These are phyloP conservation scores for Rousettus madagascariensis DNA, from an alignment of 2,797 vertebrate species.

Conservation along the genomic window DNA sequence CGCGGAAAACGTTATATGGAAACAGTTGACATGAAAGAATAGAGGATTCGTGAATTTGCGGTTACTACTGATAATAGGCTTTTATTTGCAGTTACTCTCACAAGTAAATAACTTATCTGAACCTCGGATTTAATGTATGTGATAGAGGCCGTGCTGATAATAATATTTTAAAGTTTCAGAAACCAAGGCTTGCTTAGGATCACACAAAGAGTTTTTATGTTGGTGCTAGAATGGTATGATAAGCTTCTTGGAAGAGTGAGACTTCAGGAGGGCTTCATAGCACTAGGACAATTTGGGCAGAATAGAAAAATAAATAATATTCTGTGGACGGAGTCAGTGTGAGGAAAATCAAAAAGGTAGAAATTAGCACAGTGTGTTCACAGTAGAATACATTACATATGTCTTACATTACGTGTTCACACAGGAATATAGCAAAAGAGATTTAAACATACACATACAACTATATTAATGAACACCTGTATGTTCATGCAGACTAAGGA, in stretches of 20 bases:
- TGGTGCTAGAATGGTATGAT: neutral
- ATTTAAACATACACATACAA: neutral
- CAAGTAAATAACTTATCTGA: neutral
- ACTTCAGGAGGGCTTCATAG: neutral
- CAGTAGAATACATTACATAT: neutral
- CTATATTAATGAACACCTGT: neutral
- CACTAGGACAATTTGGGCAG: neutral
- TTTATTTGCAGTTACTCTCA: neutral
- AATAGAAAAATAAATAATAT: neutral
- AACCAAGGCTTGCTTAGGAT: neutral
- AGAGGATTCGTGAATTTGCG: neutral
- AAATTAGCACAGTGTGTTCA: neutral
- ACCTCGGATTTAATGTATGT: neutral
- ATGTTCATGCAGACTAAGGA: neutral
- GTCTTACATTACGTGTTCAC: neutral
- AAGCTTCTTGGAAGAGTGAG: neutral
- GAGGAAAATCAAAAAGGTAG: neutral
- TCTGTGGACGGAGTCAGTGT: neutral
- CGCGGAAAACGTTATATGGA: neutral
- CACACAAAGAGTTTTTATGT: neutral
- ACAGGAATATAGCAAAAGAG: neutral
- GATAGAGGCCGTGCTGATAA: neutral
- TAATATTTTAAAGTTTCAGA: conserved; percentile 28
- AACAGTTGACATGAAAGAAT: neutral
- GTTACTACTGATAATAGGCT: neutral